phyloP scores from a whole-genome alignment of 2,797 vertebrate genomes.

The Crax fasciolata region DNA sequence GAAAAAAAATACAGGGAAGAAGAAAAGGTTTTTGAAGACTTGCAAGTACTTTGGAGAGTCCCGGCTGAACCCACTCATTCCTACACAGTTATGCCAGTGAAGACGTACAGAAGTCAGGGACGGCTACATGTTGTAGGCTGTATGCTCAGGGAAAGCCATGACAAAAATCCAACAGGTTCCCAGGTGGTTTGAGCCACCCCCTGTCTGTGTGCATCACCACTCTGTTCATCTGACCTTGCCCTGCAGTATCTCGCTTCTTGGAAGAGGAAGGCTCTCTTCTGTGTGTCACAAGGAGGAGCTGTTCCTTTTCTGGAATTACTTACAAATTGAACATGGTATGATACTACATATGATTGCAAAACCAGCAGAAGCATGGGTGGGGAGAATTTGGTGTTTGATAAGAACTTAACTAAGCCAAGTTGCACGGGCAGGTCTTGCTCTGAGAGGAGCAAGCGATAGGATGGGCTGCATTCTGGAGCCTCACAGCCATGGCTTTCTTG shows the following conservation, averaged over 20 bases:
- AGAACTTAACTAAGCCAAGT: neutral
- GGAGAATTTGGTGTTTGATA: neutral
- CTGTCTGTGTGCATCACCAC: accelerated
- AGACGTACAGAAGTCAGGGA: neutral
- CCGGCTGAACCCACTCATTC: neutral
- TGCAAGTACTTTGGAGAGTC: neutral
- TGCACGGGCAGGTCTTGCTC: neutral
- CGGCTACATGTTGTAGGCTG: neutral
- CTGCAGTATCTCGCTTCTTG: neutral
- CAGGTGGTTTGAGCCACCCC: neutral
- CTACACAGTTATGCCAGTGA: neutral
- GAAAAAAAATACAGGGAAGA: neutral
- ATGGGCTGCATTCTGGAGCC: neutral
- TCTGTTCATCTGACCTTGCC: neutral
- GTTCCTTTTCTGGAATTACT: neutral
- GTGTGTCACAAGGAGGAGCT: neutral
- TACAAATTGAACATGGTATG: neutral
- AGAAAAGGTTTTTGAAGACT: constrained; percentile 4
- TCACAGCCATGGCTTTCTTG: neutral
- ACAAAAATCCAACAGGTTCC: neutral
- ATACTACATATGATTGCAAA: neutral
- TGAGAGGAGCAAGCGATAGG: accelerated
- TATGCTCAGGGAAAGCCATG: accelerated
- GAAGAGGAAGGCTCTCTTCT: neutral
- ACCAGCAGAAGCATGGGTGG: neutral